A percentile compares a stretch with the other conserved stretches of the same genome.
phyloP scores from a whole-genome alignment of 2,797 vertebrate genomes.

The Sus cebifrons region DNA sequence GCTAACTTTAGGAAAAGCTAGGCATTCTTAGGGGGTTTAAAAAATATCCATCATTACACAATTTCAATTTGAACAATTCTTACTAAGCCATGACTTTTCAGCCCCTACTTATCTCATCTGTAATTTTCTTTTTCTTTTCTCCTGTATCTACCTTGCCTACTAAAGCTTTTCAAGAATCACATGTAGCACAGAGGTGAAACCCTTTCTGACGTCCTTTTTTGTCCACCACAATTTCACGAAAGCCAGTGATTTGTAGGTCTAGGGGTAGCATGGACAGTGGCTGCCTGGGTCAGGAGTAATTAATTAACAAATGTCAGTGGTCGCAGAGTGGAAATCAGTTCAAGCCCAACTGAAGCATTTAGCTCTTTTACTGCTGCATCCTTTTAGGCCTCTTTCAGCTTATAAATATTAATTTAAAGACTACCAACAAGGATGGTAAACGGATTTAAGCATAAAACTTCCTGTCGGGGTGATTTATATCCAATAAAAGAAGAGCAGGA shows the following conservation, averaged over 20 bases:
- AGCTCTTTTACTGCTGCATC: slow-evolving; percentile 90
- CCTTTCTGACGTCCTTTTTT: slow-evolving; percentile 77
- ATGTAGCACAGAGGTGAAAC: slow-evolving; percentile 76
- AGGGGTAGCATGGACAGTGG: slow-evolving; percentile 73
- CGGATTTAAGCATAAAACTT: slow-evolving; percentile 92
- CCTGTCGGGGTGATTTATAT: slow-evolving; percentile 92
- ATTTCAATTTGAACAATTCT: not conserved
- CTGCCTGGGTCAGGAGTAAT: slow-evolving; percentile 90
- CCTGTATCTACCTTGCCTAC: slow-evolving; percentile 44
- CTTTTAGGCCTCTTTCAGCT: slow-evolving; percentile 90
- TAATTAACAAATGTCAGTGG: slow-evolving; percentile 91
- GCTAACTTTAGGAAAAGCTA: not conserved
- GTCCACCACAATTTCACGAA: slow-evolving; percentile 80
- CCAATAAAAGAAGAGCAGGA: slow-evolving; percentile 90
- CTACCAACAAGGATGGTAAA: slow-evolving; percentile 94
- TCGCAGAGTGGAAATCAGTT: slow-evolving; percentile 88
- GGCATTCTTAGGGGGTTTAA: not conserved
- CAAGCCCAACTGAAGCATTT: slow-evolving; percentile 89
- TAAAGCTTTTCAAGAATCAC: slow-evolving; percentile 70
- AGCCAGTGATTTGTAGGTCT: slow-evolving; percentile 89
- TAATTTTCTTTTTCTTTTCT: slow-evolving; percentile 70
- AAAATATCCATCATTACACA: not conserved
- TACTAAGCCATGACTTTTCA: not conserved
- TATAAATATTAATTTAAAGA: slow-evolving; percentile 95
- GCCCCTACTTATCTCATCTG: not conserved